Evolutionary conservation across 2,113 vertebrate species (phyloP), one percentile per base, ranked within the genome.

Genomic region (Chaenocephalus aceratus): DNA sequence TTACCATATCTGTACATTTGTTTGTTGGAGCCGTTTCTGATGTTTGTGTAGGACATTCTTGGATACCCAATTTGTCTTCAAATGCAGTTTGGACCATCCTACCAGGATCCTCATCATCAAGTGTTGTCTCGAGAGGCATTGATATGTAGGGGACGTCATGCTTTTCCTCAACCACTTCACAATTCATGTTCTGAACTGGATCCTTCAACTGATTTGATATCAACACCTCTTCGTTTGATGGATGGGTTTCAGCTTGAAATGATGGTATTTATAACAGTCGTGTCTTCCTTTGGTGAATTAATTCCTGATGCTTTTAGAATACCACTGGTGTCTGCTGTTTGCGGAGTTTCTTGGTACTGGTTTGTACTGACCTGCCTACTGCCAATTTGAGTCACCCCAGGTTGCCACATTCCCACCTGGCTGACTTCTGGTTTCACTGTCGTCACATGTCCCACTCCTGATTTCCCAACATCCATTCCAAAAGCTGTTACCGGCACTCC

Each of bases 311-410:
- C 12, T 67, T 54, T 68, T 51, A 5, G n/a, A 77, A 66, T 45
- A 61, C 46, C 49, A 73, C n/a, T 63, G 4, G 23, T 1, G 10
- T 41, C 10, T 2, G 4, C 26, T 59, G 34, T 68, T 72, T 84
- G 45, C n/a, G 23, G 2, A 45, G 36, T 65, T 68, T 5, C 60
- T 46, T 84, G 75, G 23, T 63, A 54, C 9, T 75, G 67, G 8
- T 76, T 79, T 26, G 65, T 49, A 54, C 16, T 80, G 3, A 74
- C 41, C 44, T 86, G 59, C 18, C 46, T 58, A 15, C 49, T 63
- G 16, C 64, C 66, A 52, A 13, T n/a, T 30, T 58, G 44, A 56
- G 0, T 44, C 0, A 53, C 48, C 1, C 10, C 61, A 58, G 23
- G 8, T 57, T 56, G 34, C 44, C 48, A 56, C 49, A 60, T 30